A percentile compares a stretch with the other conserved stretches of the same genome.
phyloP scores from a whole-genome alignment of 2,113 vertebrate genomes.

The Salvelinus namaycush region DNA sequence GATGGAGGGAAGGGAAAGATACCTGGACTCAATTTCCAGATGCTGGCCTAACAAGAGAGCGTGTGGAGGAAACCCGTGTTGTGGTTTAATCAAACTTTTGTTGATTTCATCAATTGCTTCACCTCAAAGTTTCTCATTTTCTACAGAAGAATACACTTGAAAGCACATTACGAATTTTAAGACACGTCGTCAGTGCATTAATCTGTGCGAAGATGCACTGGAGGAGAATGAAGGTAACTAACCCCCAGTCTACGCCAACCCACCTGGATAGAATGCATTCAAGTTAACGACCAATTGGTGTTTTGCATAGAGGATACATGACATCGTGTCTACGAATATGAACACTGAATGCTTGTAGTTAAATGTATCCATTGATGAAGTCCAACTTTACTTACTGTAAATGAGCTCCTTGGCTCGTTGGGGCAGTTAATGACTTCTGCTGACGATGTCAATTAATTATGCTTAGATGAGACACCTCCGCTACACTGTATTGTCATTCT shows the following conservation, averaged over 20 bases:
- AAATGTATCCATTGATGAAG: neutral
- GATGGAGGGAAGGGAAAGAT: slow-evolving; percentile 1
- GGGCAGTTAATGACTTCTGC: neutral
- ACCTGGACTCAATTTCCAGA: neutral
- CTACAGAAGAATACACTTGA: neutral
- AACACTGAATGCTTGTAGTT: neutral
- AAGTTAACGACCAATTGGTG: neutral
- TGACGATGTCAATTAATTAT: neutral
- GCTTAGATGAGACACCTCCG: neutral
- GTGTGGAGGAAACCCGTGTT: neutral
- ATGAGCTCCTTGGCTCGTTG: neutral
- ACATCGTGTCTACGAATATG: neutral
- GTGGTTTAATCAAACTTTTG: neutral
- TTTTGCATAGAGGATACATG: neutral
- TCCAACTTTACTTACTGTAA: neutral
- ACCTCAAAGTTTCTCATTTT: neutral
- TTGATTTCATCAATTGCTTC: neutral
- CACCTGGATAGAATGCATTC: neutral
- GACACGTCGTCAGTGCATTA: too few relatives aligned
- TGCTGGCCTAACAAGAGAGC: neutral
- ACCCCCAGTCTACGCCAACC: neutral
- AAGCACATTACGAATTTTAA: neutral
- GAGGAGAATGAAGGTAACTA: neutral
- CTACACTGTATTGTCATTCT: neutral
- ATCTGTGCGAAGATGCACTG: neutral